Percentiles rank a stretch among this genome's conserved stretches.
Evolutionary conservation across 2,797 vertebrate species (phyloP).

Genomic region (Mormyrus proboscirostris): DNA sequence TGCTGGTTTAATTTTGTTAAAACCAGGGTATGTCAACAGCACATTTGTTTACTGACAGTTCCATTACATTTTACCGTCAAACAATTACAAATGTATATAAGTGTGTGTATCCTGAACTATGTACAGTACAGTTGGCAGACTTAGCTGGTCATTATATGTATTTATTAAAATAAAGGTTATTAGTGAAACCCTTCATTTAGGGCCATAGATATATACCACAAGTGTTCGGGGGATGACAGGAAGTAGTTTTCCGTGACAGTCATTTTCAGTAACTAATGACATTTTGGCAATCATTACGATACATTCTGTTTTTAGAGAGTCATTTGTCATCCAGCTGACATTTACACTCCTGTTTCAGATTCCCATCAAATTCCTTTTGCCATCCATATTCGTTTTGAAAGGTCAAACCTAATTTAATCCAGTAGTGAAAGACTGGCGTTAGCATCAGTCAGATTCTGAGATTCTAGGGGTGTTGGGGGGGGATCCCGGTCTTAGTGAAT

Average conservation of each 20-base stretch:
- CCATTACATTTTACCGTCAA: constrained; percentile 17
- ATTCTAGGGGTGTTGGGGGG: neutral
- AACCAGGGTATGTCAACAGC: constrained; percentile 68
- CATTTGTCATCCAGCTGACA: constrained; percentile 23
- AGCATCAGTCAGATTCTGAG: neutral
- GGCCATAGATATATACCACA: neutral
- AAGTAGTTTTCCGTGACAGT: constrained; percentile 12
- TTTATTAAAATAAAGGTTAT: neutral
- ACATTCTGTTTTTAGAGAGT: constrained; percentile 25
- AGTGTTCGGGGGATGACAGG: neutral
- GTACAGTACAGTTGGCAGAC: neutral
- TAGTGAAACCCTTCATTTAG: neutral
- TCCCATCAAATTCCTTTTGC: constrained; percentile 20
- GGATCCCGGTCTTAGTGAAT: neutral
- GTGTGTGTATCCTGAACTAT: neutral
- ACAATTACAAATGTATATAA: neutral
- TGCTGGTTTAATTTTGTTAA: constrained; percentile 66
- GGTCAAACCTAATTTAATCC: constrained; percentile 26
- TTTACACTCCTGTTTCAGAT: constrained; percentile 26
- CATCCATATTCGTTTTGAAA: constrained; percentile 23
- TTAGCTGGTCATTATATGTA: neutral
- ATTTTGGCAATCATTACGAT: constrained; percentile 19
- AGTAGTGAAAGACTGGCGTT: constrained; percentile 1
- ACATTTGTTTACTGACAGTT: constrained; percentile 73
- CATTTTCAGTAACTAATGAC: constrained; percentile 20